Conservation (phyloP, 2,797 vertebrate genomes). For the Phrynocephalus guinanensis region DNA sequence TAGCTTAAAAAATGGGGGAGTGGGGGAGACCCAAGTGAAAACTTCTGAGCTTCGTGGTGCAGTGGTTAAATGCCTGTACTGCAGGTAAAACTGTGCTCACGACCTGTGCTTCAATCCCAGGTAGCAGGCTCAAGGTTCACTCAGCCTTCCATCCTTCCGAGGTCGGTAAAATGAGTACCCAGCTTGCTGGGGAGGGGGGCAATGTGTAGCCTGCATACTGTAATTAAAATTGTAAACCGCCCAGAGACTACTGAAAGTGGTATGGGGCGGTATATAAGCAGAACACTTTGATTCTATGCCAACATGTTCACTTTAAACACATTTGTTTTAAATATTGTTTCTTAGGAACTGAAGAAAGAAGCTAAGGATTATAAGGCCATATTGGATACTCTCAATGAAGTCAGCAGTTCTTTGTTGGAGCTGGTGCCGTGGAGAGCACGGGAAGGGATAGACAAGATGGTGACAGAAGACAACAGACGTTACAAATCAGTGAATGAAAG, state of each 20-base stretch:
- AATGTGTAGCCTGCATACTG: too few relatives aligned
- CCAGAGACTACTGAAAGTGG: too few relatives aligned
- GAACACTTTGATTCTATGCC: background rate
- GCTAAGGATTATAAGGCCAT: constrained; percentile 83
- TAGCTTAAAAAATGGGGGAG: background rate
- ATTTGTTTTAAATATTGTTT: constrained; percentile 59
- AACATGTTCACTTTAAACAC: constrained; percentile 54
- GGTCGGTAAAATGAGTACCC: too few relatives aligned
- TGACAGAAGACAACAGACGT: constrained; percentile 90
- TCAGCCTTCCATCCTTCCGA: too few relatives aligned
- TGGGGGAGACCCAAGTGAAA: background rate
- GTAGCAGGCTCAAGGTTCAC: too few relatives aligned
- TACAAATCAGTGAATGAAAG: constrained; percentile 86
- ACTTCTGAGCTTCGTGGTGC: background rate
- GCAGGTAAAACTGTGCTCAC: too few relatives aligned
- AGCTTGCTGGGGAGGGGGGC: too few relatives aligned
- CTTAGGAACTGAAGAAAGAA: constrained; percentile 89
- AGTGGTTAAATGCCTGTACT: too few relatives aligned
- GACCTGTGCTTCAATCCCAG: too few relatives aligned
- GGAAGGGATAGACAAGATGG: constrained; percentile 91
- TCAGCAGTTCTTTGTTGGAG: constrained; percentile 90
- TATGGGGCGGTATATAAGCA: too few relatives aligned
- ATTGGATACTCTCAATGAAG: constrained; percentile 91
- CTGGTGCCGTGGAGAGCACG: constrained; percentile 95
- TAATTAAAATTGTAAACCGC: too few relatives aligned